Percentiles rank a stretch among this genome's conserved stretches.
Conservation (phyloP, 2,888 invertebrate species). For the Pimpla rufipes region DNA sequence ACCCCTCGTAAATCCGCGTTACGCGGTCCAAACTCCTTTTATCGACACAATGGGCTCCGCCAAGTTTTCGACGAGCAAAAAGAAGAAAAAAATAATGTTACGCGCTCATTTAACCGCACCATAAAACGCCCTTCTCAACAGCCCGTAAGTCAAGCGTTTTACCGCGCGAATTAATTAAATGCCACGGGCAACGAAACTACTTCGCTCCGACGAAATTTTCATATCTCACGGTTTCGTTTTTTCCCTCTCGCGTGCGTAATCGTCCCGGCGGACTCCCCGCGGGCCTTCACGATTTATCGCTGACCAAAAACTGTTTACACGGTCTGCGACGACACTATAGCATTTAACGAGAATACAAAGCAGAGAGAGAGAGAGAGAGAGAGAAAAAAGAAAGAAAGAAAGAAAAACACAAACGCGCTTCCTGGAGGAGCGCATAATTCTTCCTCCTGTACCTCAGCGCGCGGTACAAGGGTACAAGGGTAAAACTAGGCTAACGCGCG, state of each 20-base stretch:
- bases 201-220: background rate
- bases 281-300: background rate
- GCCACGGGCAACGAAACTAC: background rate
- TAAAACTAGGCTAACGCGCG: conserved; percentile 62
- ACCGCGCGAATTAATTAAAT: background rate
- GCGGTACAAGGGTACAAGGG: conserved; percentile 58
- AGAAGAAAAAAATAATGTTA: too few relatives aligned
- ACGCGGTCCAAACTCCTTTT: background rate
- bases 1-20: background rate
- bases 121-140: background rate
- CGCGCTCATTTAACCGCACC: background rate
- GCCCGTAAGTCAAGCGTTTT: background rate
- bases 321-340: conserved; percentile 27
- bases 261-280: background rate
- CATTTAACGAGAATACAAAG: conserved; percentile 18
- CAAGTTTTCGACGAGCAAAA: background rate
- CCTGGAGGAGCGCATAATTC: conserved; percentile 57
- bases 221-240: background rate
- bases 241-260: background rate
- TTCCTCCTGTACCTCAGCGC: conserved; percentile 63
- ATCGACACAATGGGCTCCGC: background rate
- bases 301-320: conserved; percentile 26
- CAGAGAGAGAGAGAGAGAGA: background rate
- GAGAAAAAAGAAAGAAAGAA: background rate
- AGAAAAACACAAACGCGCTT: conserved; percentile 42